Evolutionary conservation across 1,140 invertebrate genomes (phyloP), one percentile per base, ranked within the genome.

Genomic region (Pectinophora gossypiella): DNA sequence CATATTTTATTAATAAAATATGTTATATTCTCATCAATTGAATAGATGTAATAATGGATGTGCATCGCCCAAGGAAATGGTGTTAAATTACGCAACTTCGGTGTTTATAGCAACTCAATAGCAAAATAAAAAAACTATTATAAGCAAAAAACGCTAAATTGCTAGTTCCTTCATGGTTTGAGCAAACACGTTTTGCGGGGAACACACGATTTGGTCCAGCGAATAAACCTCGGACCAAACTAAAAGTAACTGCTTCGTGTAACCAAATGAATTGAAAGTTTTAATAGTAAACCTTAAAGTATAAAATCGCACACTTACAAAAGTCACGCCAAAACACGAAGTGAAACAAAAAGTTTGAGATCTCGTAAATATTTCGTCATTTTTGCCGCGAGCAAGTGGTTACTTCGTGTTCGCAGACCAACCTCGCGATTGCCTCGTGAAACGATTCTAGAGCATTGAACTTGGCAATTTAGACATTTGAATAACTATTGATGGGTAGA

Each of bases 351-450:
- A 73, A 69, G 66, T 57, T 57, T 56, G 42, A 59, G 49, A 67
- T 64, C 63, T 73, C 57, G 75, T 78, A 75, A 80, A 79, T 60
- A 73, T 75, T 79, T 79, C 74, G 75, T 72, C 72, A 75, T 74
- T 72, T 68, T 66, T 62, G 68, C 72, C 59, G 64, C 57, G 49
- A 58, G 60, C 65, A 54, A 68, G 59, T 69, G 57, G 68, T 76
- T 76, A 70, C 73, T 74, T 75, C 68, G 70, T 62, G 68, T 72
- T 74, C 76, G 70, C 75, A 75, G 64, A 68, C 64, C 64, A 49
- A 56, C 50, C 64, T 66, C 57, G 66, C 62, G 67, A 75, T 74
- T 64, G 64, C 67, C 58, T 51, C 61, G 62, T 60, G 68, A 59
- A 68, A 60, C 64, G 65, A 68, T 68, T 48, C 42, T 70, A 69